Conservation (phyloP, 2,113 vertebrate species). For the Psophia crepitans region DNA sequence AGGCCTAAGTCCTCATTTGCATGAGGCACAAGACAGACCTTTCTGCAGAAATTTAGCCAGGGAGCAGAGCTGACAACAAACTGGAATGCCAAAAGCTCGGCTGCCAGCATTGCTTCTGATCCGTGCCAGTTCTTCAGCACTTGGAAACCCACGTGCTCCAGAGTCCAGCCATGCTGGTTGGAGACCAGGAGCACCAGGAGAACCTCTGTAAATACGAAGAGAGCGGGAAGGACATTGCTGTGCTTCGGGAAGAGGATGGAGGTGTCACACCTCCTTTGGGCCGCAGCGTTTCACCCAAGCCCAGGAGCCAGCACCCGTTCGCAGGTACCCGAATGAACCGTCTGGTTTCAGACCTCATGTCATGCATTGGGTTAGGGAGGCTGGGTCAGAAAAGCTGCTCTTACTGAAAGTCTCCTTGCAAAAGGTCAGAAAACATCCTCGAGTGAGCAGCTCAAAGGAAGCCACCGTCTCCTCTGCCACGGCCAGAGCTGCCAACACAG, state of each 20-base stretch:
- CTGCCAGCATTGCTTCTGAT: neutral
- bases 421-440: too few species aligned
- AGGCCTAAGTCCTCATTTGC: neutral
- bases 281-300: neutral
- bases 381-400: neutral
- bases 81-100: neutral
- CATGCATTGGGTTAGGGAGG: neutral
- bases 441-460: neutral
- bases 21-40: neutral
- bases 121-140: neutral
- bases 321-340: fast-evolving
- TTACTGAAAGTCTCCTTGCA: neutral
- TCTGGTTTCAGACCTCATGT: too few species aligned
- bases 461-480: neutral
- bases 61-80: neutral
- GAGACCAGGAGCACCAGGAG: neutral
- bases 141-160: neutral
- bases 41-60: neutral
- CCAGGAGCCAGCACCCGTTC: neutral
- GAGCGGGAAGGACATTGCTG: neutral
- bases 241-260: neutral
- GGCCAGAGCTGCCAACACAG: too few species aligned
- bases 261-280: neutral
- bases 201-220: neutral
- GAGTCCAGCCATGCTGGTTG: neutral